phyloP scores from a whole-genome alignment of 1,140 invertebrate genomes.

The Rhopalosiphum padi region DNA sequence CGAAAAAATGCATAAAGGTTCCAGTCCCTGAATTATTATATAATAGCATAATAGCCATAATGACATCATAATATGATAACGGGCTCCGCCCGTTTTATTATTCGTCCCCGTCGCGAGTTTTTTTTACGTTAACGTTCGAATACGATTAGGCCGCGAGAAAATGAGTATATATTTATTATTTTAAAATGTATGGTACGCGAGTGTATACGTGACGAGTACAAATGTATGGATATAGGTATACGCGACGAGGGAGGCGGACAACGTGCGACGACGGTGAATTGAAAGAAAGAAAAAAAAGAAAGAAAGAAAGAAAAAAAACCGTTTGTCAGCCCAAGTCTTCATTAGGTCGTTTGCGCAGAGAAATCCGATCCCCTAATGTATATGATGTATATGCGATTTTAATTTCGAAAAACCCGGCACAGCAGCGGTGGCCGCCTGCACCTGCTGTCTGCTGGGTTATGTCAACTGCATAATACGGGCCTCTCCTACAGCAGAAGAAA shows the following conservation, averaged over 20 bases:
- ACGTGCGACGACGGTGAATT: background rate
- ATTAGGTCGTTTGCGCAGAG: background rate
- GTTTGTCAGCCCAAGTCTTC: background rate
- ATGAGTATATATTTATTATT: background rate
- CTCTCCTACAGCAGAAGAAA: background rate
- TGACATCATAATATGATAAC: background rate
- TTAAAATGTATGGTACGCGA: background rate
- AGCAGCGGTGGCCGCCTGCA: background rate
- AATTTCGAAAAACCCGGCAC: background rate
- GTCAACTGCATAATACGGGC: background rate
- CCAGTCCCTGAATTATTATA: background rate
- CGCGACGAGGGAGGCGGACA: background rate
- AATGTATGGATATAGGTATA: too few relatives aligned
- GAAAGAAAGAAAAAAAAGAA: background rate
- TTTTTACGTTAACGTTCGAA: background rate
- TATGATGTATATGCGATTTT: constrained; percentile 6
- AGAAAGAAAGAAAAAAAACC: background rate
- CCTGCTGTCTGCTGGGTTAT: background rate
- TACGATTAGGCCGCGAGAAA: background rate
- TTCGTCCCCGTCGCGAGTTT: background rate
- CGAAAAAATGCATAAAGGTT: background rate
- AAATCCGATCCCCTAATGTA: background rate
- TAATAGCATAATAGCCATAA: background rate
- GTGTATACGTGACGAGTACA: background rate
- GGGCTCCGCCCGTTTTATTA: background rate